Evolutionary conservation across 2,797 vertebrate species (phyloP).

Genomic region (Gadopsis bispinosus): DNA sequence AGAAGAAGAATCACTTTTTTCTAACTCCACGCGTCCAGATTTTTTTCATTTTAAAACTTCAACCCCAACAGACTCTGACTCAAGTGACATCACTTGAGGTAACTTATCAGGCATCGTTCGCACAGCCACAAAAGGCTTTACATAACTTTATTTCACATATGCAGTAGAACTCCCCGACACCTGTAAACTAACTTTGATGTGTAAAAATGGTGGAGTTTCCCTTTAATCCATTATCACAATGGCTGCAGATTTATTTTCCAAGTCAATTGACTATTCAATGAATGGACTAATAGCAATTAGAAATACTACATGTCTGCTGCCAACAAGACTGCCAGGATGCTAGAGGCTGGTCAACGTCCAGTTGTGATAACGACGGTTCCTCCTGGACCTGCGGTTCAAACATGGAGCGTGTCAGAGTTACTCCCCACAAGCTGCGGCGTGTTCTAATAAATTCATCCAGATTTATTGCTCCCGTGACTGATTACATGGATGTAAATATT

Average conservation of each 20-base stretch:
- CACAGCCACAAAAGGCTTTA: background rate
- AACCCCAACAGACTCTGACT: background rate
- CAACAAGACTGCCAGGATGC: background rate
- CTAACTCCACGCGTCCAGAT: background rate
- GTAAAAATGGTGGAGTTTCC: too few relatives aligned
- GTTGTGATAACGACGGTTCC: constrained; percentile 36
- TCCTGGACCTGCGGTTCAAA: constrained; percentile 30
- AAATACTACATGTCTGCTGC: background rate
- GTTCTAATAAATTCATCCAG: constrained; percentile 73
- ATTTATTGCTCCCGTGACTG: constrained; percentile 79
- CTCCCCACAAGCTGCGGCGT: constrained; percentile 56
- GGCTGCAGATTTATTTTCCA: background rate
- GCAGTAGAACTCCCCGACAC: background rate
- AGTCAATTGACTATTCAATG: background rate
- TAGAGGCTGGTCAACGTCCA: background rate
- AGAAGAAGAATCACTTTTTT: background rate
- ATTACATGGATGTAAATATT: constrained; percentile 82
- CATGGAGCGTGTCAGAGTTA: constrained; percentile 52
- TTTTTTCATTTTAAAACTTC: background rate
- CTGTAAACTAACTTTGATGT: background rate
- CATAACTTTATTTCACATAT: background rate
- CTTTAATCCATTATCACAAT: background rate
- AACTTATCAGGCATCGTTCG: background rate
- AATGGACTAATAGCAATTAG: background rate
- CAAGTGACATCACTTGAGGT: constrained; percentile 17